Percentiles rank a stretch among this genome's conserved stretches.
phyloP scores from a whole-genome alignment of 2,888 invertebrate species.

The Brassicogethes aeneus region DNA sequence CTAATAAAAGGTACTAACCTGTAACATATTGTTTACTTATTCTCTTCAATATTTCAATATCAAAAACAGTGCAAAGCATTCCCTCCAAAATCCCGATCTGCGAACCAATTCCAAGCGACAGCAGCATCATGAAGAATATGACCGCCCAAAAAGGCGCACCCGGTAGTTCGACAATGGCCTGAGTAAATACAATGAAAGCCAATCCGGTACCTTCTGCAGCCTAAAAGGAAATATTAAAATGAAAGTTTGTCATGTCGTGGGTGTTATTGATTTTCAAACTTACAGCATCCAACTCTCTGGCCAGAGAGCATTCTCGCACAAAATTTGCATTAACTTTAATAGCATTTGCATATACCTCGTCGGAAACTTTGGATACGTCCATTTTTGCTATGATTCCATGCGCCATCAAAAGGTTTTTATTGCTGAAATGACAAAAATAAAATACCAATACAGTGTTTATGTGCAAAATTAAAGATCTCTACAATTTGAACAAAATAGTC shows the following conservation, averaged over 20 bases:
- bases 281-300: slow-evolving; percentile 67
- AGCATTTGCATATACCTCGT: slow-evolving; percentile 13
- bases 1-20: too few relatives aligned
- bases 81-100: slow-evolving; percentile 96
- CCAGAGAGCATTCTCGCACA: slow-evolving; percentile 51
- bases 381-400: slow-evolving; percentile 28
- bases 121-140: slow-evolving; percentile 91
- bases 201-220: slow-evolving; percentile 94
- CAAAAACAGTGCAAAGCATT: slow-evolving; percentile 90
- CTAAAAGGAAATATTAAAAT: slow-evolving; percentile 41
- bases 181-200: slow-evolving; percentile 95
- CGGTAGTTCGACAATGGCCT: slow-evolving; percentile 89
- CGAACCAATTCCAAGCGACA: slow-evolving; percentile 87
- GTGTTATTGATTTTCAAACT: slow-evolving; percentile 23
- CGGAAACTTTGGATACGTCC: slow-evolving; percentile 14
- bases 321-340: slow-evolving; percentile 28
- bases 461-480: too few relatives aligned
- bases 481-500: too few relatives aligned
- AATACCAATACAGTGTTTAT: too few relatives aligned
- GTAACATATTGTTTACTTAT: slow-evolving; percentile 84
- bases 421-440: slow-evolving; percentile 45
- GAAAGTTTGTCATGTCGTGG: background rate
- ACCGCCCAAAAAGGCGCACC: slow-evolving; percentile 94
- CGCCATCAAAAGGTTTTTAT: slow-evolving; percentile 40
- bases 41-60: slow-evolving; percentile 84